These are phyloP conservation scores for Alfaro cultratus DNA, from an alignment of 2,797 vertebrate genomes.

Conservation along the genomic window DNA sequence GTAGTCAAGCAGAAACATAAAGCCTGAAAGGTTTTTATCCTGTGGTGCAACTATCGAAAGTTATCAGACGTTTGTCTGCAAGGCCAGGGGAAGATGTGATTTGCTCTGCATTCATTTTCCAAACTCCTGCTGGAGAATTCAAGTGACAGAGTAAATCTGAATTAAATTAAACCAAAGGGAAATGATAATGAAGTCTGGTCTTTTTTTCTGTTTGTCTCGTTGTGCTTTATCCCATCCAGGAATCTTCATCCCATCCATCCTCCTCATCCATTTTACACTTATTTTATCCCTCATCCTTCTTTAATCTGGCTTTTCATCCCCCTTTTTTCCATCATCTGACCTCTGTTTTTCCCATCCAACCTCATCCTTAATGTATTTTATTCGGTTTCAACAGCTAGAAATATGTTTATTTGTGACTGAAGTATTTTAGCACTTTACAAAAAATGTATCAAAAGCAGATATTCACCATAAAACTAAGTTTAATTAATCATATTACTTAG, in stretches of 20 bases:
- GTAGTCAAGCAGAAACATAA: neutral
- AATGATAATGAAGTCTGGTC: slow-evolving; percentile 36
- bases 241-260: neutral
- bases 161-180: slow-evolving; percentile 50
- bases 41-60: slow-evolving; percentile 16
- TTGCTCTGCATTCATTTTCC: slow-evolving; percentile 47
- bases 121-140: slow-evolving; percentile 35
- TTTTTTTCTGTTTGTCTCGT: neutral
- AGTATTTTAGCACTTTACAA: neutral
- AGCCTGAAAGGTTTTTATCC: slow-evolving; percentile 10
- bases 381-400: neutral
- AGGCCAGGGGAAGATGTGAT: slow-evolving; percentile 13
- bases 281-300: neutral
- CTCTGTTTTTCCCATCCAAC: neutral
- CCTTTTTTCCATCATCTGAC: neutral
- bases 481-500: neutral
- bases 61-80: slow-evolving; percentile 45
- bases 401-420: neutral
- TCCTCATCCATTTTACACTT: neutral
- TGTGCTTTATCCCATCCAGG: slow-evolving; percentile 28
- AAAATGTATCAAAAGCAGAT: neutral
- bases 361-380: neutral
- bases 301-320: neutral
- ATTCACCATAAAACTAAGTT: neutral
- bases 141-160: slow-evolving; percentile 35